A percentile compares a stretch with the other conserved stretches of the same genome.
phyloP scores from a whole-genome alignment of 2,888 invertebrate genomes.

The Caenorhabditis angaria region DNA sequence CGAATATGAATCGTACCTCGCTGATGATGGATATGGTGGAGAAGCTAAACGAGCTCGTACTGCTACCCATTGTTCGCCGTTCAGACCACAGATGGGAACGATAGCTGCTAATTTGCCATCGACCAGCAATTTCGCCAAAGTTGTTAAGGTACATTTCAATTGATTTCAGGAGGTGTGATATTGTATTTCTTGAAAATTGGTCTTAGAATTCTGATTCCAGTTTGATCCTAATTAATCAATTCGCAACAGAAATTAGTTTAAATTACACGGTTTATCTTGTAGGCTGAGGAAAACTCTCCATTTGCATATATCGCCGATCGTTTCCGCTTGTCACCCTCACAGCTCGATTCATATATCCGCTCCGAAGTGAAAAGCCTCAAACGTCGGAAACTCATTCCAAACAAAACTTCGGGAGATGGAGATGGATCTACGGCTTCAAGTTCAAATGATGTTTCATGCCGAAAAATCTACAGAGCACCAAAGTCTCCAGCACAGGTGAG shows the following conservation, averaged over 20 bases:
- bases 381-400: conserved; percentile 52
- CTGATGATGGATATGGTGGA: conserved; percentile 58
- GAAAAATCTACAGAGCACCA: not conserved
- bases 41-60: conserved; percentile 68
- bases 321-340: conserved; percentile 19
- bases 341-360: conserved; percentile 67
- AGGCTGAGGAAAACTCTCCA: conserved; percentile 7
- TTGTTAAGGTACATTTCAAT: conserved; percentile 26
- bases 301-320: conserved; percentile 2
- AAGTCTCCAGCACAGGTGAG: not conserved
- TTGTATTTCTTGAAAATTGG: too few relatives aligned
- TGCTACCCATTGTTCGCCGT: conserved; percentile 67
- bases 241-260: not conserved
- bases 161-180: not conserved
- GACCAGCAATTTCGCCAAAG: conserved; percentile 51
- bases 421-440: conserved; percentile 1
- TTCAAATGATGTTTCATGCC: not conserved
- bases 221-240: not conserved
- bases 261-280: not conserved
- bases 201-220: not conserved
- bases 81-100: conserved; percentile 70
- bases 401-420: not conserved
- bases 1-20: conserved; percentile 67
- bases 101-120: conserved; percentile 61
- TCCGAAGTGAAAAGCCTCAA: conserved; percentile 64